Percentiles rank a stretch among this genome's conserved stretches.
These are phyloP conservation scores for Bombyx mandarina DNA, from an alignment of 1,140 invertebrate species.

Conservation along the genomic window DNA sequence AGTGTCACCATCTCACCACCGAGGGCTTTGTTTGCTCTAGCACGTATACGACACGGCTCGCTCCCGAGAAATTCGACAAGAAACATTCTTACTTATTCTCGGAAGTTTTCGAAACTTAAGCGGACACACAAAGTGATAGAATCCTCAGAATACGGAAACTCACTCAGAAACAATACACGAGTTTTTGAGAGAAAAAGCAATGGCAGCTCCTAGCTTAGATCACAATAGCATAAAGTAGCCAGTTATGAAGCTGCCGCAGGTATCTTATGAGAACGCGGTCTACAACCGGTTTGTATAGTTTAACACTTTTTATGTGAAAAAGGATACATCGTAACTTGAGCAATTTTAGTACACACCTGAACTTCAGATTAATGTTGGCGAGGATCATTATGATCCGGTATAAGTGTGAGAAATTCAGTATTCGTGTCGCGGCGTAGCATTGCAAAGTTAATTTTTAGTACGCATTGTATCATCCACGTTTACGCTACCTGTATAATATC, in stretches of 20 bases:
- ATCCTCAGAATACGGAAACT: constrained; percentile 42
- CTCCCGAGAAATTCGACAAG: constrained; percentile 10
- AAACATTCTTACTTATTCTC: constrained; percentile 21
- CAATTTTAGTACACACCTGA: constrained; percentile 14
- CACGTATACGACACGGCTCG: constrained; percentile 6
- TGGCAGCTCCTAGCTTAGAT: constrained; percentile 52
- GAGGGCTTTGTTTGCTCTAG: constrained; percentile 11
- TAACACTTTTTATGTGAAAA: constrained; percentile 51
- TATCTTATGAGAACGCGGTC: constrained; percentile 34
- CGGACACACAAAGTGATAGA: constrained; percentile 48
- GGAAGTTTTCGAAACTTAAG: constrained; percentile 21
- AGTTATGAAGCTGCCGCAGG: constrained; percentile 50
- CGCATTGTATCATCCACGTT: too few relatives aligned
- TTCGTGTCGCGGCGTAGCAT: too few relatives aligned
- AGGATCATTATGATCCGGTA: too few relatives aligned
- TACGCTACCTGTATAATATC: too few relatives aligned
- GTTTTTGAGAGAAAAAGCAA: constrained; percentile 41
- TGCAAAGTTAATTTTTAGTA: too few relatives aligned
- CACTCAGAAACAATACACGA: constrained; percentile 51
- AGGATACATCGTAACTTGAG: constrained; percentile 22
- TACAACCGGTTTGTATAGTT: constrained; percentile 47
- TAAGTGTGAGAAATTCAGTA: too few relatives aligned
- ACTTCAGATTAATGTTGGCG: constrained; percentile 1
- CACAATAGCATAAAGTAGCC: constrained; percentile 65
- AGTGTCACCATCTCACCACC: constrained; percentile 14